Conservation (phyloP, 2,888 invertebrate genomes). For the Arrhopalites spinosus region DNA sequence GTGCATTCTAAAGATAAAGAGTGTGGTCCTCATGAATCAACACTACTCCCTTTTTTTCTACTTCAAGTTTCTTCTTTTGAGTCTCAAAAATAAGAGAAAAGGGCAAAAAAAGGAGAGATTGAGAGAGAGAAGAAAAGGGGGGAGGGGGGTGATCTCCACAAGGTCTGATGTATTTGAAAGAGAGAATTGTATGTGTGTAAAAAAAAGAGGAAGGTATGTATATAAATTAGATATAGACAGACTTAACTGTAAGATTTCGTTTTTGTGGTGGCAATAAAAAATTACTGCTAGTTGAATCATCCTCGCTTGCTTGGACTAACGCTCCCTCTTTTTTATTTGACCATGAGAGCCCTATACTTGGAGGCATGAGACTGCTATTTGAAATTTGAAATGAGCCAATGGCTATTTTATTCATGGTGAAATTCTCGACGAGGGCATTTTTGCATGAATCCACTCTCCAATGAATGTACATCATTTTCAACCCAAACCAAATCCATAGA, state of each 20-base stretch:
- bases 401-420: constrained; percentile 22
- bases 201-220: no score
- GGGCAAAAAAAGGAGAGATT: no score
- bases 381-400: constrained; percentile 18
- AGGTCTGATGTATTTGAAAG: no score
- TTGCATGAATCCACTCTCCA: constrained; percentile 1
- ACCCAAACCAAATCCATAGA: no score
- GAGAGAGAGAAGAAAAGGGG: no score
- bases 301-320: constrained; percentile 15
- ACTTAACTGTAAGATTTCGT: constrained; percentile 15
- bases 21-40: no score
- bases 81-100: no score
- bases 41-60: no score
- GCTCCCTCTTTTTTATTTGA: constrained; percentile 1
- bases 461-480: neutral
- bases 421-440: neutral
- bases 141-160: no score
- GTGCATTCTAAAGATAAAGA: no score
- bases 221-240: constrained; percentile 26
- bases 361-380: neutral
- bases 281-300: constrained; percentile 23
- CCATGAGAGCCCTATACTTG: neutral
- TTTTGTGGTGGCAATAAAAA: constrained; percentile 25
- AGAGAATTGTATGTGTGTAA: no score
- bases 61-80: no score